Evolutionary conservation across 2,888 invertebrate species (phyloP).

Genomic region (Tachina grossa): DNA sequence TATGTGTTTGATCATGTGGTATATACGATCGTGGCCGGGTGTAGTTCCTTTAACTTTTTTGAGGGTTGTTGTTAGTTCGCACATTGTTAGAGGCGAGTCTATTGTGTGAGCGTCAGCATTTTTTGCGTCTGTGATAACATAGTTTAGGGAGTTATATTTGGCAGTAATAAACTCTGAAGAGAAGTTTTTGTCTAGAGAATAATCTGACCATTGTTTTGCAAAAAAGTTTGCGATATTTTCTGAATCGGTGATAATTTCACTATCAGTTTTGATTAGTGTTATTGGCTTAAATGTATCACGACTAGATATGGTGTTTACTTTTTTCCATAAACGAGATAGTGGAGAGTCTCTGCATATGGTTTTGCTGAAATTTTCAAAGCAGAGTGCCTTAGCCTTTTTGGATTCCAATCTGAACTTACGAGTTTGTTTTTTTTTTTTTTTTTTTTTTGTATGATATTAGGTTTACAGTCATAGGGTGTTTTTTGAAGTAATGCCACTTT

Average conservation of each 20-base stretch:
- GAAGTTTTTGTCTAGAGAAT: not conserved
- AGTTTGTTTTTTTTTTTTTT: too few relatives aligned
- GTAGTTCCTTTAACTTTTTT: conserved; percentile 13
- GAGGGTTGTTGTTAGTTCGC: not conserved
- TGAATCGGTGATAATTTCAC: not conserved
- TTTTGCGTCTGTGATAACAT: not conserved
- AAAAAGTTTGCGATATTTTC: conserved; percentile 6
- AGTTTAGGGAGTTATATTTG: not conserved
- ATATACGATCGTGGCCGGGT: conserved; percentile 2
- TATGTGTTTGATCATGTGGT: not conserved
- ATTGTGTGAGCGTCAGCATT: not conserved
- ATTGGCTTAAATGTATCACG: not conserved
- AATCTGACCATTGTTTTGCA: conserved; percentile 13
- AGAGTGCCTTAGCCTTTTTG: conserved; percentile 1
- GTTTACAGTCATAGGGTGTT: not conserved
- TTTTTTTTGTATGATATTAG: not conserved
- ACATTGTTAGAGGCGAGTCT: not conserved
- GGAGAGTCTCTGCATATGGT: conserved; percentile 11
- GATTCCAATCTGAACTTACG: conserved; percentile 17
- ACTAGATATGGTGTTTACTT: not conserved
- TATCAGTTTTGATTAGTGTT: not conserved
- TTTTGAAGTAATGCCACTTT: not conserved
- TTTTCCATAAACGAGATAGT: conserved; percentile 14
- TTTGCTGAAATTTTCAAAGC: conserved; percentile 33
- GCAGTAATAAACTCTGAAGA: not conserved